phyloP scores from a whole-genome alignment of 1,140 invertebrate species.

The Apis mellifera region Amel_HAv3.1 CM009936.2:8893501-8894000 shows the following conservation, averaged over 20 bases:
- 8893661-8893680: neutral
- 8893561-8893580: constrained; percentile 66
- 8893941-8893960: neutral
- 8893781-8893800: too few species aligned
- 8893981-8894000: too few species aligned
- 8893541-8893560: constrained; percentile 80
- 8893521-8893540: constrained; percentile 71
- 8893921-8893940: neutral
- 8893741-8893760: neutral
- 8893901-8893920: neutral
- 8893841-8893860: neutral
- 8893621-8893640: constrained; percentile 27
- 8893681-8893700: neutral
- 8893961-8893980: too few species aligned
- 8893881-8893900: neutral
- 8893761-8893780: too few species aligned
- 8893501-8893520: constrained; percentile 77
- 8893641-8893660: constrained; percentile 4
- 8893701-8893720: neutral
- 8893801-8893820: too few species aligned
- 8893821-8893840: too few species aligned
- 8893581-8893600: constrained; percentile 19
- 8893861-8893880: neutral
- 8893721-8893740: neutral
- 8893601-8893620: neutral